Evolutionary conservation across 2,888 invertebrate genomes (phyloP).

Genomic region (Saturnia japonica): DNA sequence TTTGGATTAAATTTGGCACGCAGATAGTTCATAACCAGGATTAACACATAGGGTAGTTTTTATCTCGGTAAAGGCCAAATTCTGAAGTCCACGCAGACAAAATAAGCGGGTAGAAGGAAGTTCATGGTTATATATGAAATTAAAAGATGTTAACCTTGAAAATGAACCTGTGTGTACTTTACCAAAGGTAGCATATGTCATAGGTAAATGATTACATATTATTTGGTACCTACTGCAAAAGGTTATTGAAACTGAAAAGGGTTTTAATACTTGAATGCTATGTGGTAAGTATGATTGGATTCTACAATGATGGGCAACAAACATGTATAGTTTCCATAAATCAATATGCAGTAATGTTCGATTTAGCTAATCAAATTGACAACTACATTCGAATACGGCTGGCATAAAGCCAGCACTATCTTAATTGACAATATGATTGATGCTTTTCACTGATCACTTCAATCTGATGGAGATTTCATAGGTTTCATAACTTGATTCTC

Average conservation of each 20-base stretch:
- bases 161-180: too few relatives aligned
- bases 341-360: constrained; percentile 32
- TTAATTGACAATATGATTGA: constrained; percentile 47
- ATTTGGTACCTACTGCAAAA: neutral
- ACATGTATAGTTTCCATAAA: constrained; percentile 27
- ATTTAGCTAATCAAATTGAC: constrained; percentile 41
- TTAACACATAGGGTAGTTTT: too few relatives aligned
- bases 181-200: too few relatives aligned
- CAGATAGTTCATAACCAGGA: too few relatives aligned
- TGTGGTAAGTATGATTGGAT: neutral
- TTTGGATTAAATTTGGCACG: too few relatives aligned
- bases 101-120: too few relatives aligned
- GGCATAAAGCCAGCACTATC: constrained; percentile 41
- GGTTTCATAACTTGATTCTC: neutral
- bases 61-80: too few relatives aligned
- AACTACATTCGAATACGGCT: constrained; percentile 35
- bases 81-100: too few relatives aligned
- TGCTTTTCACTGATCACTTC: constrained; percentile 20
- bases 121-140: too few relatives aligned
- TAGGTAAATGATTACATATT: too few relatives aligned
- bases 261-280: neutral
- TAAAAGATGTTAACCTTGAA: too few relatives aligned
- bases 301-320: constrained; percentile 3
- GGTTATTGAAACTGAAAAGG: neutral
- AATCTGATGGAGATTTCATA: constrained; percentile 11